Percentiles rank a stretch among this genome's conserved stretches.
phyloP scores from a whole-genome alignment of 2,888 invertebrate species.

The Ectropis crepuscularia region DNA sequence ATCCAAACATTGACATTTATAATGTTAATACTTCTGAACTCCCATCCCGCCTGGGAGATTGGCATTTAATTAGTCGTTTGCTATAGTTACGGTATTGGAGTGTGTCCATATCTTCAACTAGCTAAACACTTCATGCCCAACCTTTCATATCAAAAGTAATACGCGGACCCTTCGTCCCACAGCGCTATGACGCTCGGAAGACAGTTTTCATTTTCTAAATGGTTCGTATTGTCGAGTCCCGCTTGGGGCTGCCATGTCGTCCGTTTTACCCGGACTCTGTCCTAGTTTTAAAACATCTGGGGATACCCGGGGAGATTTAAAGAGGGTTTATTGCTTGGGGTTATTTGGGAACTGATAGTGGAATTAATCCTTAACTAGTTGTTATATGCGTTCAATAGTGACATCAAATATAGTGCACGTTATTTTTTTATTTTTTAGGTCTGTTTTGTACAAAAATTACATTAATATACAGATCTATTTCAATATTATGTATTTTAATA shows the following conservation, averaged over 20 bases:
- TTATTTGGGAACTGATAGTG: conserved; percentile 10
- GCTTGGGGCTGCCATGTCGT: conserved; percentile 18
- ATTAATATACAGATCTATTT: too few relatives aligned
- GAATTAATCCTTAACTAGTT: conserved; percentile 8
- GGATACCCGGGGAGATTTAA: conserved; percentile 8
- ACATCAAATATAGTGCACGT: too few relatives aligned
- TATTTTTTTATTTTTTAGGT: too few relatives aligned
- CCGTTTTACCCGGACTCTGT: conserved; percentile 9
- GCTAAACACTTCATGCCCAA: background rate
- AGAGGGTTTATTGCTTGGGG: conserved; percentile 18
- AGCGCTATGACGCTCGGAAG: conserved; percentile 14
- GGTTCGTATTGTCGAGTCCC: conserved; percentile 26
- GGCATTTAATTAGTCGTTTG: too few relatives aligned
- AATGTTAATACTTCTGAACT: too few relatives aligned
- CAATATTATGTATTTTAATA: too few relatives aligned
- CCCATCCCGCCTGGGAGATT: too few relatives aligned
- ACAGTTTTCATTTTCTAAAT: conserved; percentile 36
- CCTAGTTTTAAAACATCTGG: conserved; percentile 14
- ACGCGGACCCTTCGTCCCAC: conserved; percentile 19
- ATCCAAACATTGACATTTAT: too few relatives aligned
- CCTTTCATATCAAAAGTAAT: conserved; percentile 15
- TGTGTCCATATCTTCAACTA: background rate
- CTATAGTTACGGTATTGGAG: too few relatives aligned
- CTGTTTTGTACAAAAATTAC: too few relatives aligned
- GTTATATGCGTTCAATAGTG: too few relatives aligned